Conservation (phyloP, 2,797 vertebrate species). For the Microctenopoma stevenorrisi region DNA sequence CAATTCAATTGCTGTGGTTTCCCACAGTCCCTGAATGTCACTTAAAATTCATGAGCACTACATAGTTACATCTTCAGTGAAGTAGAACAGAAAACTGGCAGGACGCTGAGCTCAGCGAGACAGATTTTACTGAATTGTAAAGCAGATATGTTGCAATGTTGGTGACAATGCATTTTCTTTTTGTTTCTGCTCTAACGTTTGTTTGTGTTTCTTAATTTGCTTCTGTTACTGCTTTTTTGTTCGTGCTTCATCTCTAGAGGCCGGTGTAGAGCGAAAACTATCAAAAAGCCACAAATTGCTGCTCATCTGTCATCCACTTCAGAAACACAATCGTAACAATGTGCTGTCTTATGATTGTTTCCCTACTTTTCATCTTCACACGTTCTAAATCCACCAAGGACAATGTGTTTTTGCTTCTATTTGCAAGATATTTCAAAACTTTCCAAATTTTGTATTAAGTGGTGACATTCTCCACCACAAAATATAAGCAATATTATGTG, state of each 20-base stretch:
- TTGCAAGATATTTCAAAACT: slow-evolving; percentile 10
- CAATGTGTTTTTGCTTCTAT: slow-evolving; percentile 5
- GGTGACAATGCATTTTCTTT: too few species aligned
- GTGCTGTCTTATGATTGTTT: not conserved
- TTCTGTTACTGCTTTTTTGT: too few species aligned
- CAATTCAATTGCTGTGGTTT: not conserved
- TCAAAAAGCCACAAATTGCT: not conserved
- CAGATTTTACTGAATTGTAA: not conserved
- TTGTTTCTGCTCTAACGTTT: too few species aligned
- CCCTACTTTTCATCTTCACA: too few species aligned
- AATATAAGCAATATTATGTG: not conserved
- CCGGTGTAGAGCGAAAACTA: too few species aligned
- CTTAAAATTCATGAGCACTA: slow-evolving; percentile 6
- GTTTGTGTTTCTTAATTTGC: too few species aligned
- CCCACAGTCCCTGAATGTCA: not conserved
- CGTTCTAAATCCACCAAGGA: not conserved
- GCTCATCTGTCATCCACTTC: not conserved
- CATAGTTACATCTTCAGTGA: slow-evolving; percentile 28
- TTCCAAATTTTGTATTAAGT: not conserved
- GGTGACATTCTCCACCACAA: not conserved
- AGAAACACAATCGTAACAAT: too few species aligned
- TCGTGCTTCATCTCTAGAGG: too few species aligned
- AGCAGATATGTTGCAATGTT: too few species aligned
- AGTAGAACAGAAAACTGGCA: slow-evolving; percentile 34
- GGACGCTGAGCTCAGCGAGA: slow-evolving; percentile 9